Evolutionary conservation across 2,888 invertebrate genomes (phyloP).

Genomic region (Sialis lutaria): DNA sequence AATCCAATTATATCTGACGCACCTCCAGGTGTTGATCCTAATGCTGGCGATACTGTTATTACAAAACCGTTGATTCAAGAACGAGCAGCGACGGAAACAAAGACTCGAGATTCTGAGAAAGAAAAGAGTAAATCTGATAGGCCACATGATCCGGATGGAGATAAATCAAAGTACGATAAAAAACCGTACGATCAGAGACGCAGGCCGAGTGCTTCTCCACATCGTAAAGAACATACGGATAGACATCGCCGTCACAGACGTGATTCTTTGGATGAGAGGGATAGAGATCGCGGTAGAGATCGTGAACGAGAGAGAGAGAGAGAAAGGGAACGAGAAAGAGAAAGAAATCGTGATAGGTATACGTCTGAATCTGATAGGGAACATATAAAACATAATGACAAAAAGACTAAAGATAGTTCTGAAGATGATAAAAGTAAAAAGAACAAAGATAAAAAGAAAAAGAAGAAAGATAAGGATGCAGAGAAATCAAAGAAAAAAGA

Average conservation of each 20-base stretch:
- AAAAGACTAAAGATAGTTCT: conserved; percentile 23
- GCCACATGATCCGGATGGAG: conserved; percentile 6
- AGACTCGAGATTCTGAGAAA: conserved; percentile 4
- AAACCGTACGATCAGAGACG: not conserved
- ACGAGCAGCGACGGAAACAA: not conserved
- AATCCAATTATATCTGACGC: conserved; percentile 9
- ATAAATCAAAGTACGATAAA: conserved; percentile 8
- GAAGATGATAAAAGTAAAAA: conserved; percentile 18
- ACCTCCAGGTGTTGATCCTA: conserved; percentile 12
- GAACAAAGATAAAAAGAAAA: conserved; percentile 33
- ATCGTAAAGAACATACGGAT: not conserved
- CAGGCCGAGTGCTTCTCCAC: not conserved
- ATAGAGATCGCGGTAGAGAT: conserved; percentile 15
- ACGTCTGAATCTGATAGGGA: conserved; percentile 10
- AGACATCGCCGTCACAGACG: not conserved
- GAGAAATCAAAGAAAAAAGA: conserved; percentile 27
- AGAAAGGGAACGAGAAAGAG: conserved; percentile 7
- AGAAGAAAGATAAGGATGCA: conserved; percentile 32
- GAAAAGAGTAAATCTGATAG: conserved; percentile 4
- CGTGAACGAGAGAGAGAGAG: conserved; percentile 9
- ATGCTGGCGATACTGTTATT: conserved; percentile 8
- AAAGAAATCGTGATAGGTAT: conserved; percentile 23
- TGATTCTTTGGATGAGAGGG: conserved; percentile 22
- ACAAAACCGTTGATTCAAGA: conserved; percentile 2
- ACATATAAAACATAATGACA: conserved; percentile 11